Evolutionary conservation across 1,140 invertebrate species (phyloP), one percentile per base, ranked within the genome.

Genomic region (Phocides pigmalion): DNA sequence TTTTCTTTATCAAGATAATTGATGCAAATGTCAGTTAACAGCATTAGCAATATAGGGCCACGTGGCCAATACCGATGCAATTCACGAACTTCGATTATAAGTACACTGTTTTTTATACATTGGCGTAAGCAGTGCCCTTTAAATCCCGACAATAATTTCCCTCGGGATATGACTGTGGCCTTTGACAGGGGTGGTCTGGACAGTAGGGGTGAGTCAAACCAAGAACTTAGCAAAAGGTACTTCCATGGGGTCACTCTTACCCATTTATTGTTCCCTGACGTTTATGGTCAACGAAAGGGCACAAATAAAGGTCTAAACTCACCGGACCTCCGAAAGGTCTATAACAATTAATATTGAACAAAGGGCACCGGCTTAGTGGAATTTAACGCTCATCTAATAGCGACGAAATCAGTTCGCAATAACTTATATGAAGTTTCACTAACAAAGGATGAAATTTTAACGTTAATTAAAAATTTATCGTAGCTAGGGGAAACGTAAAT

Each of bases 71-170:
- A 76, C 68, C 61, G 72, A 87, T 86, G 82, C 74, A 73, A 79
- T 74, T 73, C 67, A 76, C 74, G 78, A 78, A 74, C 61, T 84
- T 84, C 78, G 76, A 87, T 87, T 87, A 81, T 77, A 87, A 82
- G 79, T 84, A 79, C 74, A 80, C 74, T 75, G 78, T 82, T 89
- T 89, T 87, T 89, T 87, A 79, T 89, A 83, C 73, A 76, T 88
- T 77, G 71, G 72, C 82, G 78, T 77, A 84, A 89, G 84, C 84
- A 76, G 78, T 86, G 88, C 85, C 86, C 88, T 90, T 89, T 90
- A 88, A 90, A 90, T 82, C 86, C 85, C 78, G 80, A 87, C 85
- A 89, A 90, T 90, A 89, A 89, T 90, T 90, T 90, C 88, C 88
- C 88, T 62, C 14, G 88, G 77, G 88, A 82, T 68, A 68, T 50